Evolutionary conservation across 1,140 invertebrate genomes (phyloP).

Genomic region (Drosophila ogumai): DNA sequence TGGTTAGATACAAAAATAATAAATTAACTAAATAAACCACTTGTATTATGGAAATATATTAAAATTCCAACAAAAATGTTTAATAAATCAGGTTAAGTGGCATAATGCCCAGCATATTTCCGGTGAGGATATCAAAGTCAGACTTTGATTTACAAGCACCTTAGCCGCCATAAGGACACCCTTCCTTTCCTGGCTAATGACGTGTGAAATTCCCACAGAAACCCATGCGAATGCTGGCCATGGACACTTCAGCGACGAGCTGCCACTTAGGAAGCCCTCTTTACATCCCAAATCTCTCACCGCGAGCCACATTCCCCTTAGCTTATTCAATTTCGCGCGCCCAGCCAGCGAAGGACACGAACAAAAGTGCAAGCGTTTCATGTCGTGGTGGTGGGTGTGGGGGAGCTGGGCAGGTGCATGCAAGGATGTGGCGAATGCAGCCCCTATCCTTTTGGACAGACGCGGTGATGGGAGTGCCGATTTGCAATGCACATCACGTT

Average conservation of each 20-base stretch:
- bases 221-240: constrained; percentile 45
- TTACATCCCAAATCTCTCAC: constrained; percentile 14
- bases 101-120: not conserved
- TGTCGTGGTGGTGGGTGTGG: constrained; percentile 31
- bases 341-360: constrained; percentile 60
- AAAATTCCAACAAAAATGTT: not conserved
- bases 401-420: constrained; percentile 17
- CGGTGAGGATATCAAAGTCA: not conserved
- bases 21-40: too few species aligned
- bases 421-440: constrained; percentile 10
- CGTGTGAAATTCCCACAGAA: constrained; percentile 66
- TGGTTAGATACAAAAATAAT: too few species aligned
- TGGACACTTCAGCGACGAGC: constrained; percentile 32
- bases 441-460: not conserved
- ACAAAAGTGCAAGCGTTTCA: constrained; percentile 75
- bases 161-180: constrained; percentile 6
- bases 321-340: constrained; percentile 72
- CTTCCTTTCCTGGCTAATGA: constrained; percentile 54
- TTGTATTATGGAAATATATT: not conserved
- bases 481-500: constrained; percentile 73
- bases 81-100: constrained; percentile 6
- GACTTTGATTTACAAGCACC: constrained; percentile 5
- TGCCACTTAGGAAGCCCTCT: constrained; percentile 52
- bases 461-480: constrained; percentile 16
- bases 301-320: constrained; percentile 2